Evolutionary conservation across 1,140 invertebrate species (phyloP), one percentile per base, ranked within the genome.

Genomic region (Heliconius eleuchia): DNA sequence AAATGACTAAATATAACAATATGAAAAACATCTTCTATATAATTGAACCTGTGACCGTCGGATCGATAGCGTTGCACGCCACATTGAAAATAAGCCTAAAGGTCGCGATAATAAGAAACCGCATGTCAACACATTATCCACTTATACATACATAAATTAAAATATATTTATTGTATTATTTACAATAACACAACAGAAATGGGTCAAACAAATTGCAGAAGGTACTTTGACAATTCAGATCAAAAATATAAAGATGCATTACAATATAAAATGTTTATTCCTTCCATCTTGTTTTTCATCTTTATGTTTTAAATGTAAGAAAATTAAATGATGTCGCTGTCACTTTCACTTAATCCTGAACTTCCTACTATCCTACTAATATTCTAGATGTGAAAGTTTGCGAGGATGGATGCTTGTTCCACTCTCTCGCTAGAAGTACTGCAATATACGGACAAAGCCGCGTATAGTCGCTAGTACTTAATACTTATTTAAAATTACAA

Each of bases 81-180:
- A 46, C 13, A 37, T 37, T 7, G 6, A 37, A 37, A 37, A 18
- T 60, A 60, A 60, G 11, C 55, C 55, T 23, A 23, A 23, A 60
- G 55, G n/a, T 60, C 55, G 19, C 9, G 19, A 60, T 60, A 60
- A 55, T 55, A 55, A 55, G 50, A 6, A 52, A 52, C 55, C n/a
- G 19, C 19, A 60, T 2, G 8, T n/a, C 55, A 60, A 57, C n/a
- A 60, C n/a, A 60, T 60, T 60, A 60, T 60, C 19, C n/a, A 60
- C 55, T 60, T 60, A 60, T 60, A 7, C n/a, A 60, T 23, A 60
- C 55, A 60, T 60, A 60, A 23, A 60, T 60, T n/a, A 19, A 55
- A 55, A 60, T 23, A 60, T 60, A 27, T 9, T 57, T 57, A 57
- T 57, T 23, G 11, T 66, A 66, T 66, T 66, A 66, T 66, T 66